Evolutionary conservation across 2,888 invertebrate species (phyloP).

Genomic region (Campoletis raptor): DNA sequence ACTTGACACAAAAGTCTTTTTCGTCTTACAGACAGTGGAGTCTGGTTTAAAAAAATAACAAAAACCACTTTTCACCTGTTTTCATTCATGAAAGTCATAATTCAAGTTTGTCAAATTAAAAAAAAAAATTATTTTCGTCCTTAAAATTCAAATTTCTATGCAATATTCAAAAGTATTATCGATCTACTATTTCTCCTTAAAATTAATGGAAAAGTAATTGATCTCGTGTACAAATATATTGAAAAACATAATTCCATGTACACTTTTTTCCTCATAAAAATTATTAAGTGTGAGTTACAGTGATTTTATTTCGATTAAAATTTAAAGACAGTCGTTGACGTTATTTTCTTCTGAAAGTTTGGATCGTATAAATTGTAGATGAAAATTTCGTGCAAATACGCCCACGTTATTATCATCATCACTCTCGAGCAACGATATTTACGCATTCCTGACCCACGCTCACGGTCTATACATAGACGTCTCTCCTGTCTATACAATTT

Average conservation of each 20-base stretch:
- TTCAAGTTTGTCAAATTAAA: neutral
- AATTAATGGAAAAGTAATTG: neutral
- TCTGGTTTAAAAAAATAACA: neutral
- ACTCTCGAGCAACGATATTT: slow-evolving; percentile 79
- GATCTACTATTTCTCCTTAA: neutral
- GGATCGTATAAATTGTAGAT: slow-evolving; percentile 36
- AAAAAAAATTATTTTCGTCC: neutral
- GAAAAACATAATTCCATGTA: neutral
- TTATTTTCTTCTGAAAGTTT: neutral
- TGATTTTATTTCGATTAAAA: neutral
- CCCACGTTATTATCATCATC: slow-evolving; percentile 74
- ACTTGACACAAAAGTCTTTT: neutral
- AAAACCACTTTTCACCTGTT: neutral
- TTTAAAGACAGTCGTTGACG: neutral
- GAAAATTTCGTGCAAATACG: slow-evolving; percentile 66
- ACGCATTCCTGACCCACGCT: slow-evolving; percentile 83
- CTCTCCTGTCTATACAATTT: slow-evolving; percentile 48
- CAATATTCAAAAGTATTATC: neutral
- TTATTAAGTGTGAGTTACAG: neutral
- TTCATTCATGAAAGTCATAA: neutral
- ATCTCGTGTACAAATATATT: neutral
- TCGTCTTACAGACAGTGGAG: neutral
- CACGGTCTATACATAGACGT: slow-evolving; percentile 79
- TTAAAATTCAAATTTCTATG: neutral
- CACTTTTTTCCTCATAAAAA: neutral